Conservation (phyloP, 2,113 vertebrate species). For the Catharus fuscescens region DNA sequence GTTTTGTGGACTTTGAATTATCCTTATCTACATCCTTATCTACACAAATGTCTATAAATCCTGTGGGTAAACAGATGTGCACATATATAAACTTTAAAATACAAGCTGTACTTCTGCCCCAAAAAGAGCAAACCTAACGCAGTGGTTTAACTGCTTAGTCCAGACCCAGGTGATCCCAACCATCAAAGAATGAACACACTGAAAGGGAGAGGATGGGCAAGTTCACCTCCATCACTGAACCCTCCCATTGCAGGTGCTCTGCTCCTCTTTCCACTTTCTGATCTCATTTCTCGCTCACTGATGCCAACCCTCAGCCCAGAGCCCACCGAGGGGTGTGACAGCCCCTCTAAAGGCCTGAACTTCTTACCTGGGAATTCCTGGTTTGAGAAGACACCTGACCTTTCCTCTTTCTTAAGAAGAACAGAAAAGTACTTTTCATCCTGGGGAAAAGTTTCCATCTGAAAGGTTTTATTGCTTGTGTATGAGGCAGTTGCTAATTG, state of each 20-base stretch:
- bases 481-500: background rate
- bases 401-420: background rate
- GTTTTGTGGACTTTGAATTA: background rate
- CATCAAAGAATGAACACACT: rapidly evolving
- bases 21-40: background rate
- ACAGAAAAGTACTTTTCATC: background rate
- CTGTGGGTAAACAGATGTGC: too few relatives aligned
- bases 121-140: background rate
- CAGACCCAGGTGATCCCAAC: background rate
- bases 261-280: background rate
- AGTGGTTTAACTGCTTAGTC: background rate
- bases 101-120: background rate
- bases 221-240: background rate
- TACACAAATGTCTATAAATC: background rate
- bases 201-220: background rate
- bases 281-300: background rate
- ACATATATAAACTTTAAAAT: background rate
- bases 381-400: background rate
- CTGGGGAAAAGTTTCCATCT: background rate
- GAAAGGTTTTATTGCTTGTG: background rate
- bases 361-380: background rate
- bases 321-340: rapidly evolving
- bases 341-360: background rate
- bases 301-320: background rate
- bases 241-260: background rate